phyloP scores from a whole-genome alignment of 2,797 vertebrate genomes.

The Iguana delicatissima region DNA sequence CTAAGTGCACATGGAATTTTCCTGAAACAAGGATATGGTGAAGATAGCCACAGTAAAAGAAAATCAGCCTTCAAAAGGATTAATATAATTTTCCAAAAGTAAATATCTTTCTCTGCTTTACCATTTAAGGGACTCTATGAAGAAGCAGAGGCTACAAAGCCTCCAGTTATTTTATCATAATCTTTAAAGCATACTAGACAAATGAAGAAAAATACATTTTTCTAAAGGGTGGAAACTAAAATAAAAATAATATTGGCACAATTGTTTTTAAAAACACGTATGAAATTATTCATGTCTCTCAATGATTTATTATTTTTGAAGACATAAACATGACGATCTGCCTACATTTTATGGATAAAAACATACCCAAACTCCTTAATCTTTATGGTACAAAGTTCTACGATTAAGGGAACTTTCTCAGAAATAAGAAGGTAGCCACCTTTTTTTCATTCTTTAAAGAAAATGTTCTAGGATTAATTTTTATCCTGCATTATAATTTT shows the following conservation, averaged over 20 bases:
- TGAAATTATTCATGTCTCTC: not conserved
- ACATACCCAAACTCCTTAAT: not conserved
- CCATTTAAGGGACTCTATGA: not conserved
- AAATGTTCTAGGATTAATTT: not conserved
- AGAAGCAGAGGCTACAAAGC: conserved; percentile 10
- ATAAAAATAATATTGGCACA: conserved; percentile 15
- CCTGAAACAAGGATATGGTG: not conserved
- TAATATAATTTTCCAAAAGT: not conserved
- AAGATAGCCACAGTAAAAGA: conserved; percentile 13
- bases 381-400: not conserved
- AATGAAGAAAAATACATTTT: not conserved
- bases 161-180: not conserved
- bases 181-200: conserved; percentile 10
- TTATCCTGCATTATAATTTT: conserved; percentile 4
- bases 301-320: not conserved
- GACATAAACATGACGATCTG: not conserved
- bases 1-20: conserved; percentile 7
- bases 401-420: not conserved
- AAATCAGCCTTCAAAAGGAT: not conserved
- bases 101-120: conserved; percentile 14
- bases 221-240: conserved; percentile 3
- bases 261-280: conserved; percentile 13
- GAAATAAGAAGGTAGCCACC: not conserved
- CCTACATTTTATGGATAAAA: conserved; percentile 17
- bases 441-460: not conserved